These are phyloP conservation scores for Myiotriccus ornatus DNA, from an alignment of 2,797 vertebrate species.

Conservation along the genomic window DNA sequence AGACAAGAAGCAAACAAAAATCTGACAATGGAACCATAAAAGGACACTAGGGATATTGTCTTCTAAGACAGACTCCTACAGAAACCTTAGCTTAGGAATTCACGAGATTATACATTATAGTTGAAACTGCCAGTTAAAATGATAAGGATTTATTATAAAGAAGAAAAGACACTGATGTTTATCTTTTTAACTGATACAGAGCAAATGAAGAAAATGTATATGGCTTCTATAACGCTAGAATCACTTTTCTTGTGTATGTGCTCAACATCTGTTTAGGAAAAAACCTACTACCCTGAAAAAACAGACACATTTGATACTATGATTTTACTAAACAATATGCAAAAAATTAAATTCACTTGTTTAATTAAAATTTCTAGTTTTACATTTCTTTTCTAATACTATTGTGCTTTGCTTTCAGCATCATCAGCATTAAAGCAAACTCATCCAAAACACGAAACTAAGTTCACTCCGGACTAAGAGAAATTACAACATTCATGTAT, in stretches of 20 bases:
- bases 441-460: not conserved
- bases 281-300: not conserved
- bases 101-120: not conserved
- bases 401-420: not conserved
- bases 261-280: not conserved
- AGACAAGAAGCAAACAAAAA: not conserved
- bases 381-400: not conserved
- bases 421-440: not conserved
- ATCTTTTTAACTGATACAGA: not conserved
- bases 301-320: not conserved
- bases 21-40: fast-evolving
- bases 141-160: not conserved
- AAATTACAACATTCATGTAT: not conserved
- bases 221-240: not conserved
- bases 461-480: not conserved
- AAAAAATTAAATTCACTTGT: not conserved
- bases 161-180: not conserved
- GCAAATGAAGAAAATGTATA: not conserved
- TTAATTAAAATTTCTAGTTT: not conserved
- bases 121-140: not conserved
- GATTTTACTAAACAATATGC: not conserved
- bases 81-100: not conserved
- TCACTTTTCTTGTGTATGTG: not conserved
- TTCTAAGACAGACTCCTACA: not conserved
- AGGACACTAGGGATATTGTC: not conserved